Evolutionary conservation across 2,113 vertebrate species (phyloP).

Genomic region (Nycticorax nycticorax): DNA sequence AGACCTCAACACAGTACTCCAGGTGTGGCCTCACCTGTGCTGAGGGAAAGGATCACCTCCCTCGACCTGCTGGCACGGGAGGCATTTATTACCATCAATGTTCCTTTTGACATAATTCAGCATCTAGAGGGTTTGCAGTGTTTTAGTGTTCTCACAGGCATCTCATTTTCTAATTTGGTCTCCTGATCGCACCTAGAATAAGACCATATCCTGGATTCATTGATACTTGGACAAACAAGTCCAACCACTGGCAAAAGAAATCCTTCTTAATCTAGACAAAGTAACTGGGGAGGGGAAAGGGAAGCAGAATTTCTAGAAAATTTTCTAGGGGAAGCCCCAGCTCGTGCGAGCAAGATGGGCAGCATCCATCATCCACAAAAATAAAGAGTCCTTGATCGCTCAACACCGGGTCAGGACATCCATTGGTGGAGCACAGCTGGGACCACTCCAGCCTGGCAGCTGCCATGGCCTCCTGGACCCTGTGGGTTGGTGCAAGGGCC

Average conservation of each 20-base stretch:
- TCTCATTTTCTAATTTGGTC: neutral
- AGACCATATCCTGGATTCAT: neutral
- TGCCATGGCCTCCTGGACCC: neutral
- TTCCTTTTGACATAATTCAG: neutral
- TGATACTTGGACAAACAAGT: neutral
- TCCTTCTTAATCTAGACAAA: neutral
- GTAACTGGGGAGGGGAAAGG: neutral
- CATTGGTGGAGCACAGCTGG: neutral
- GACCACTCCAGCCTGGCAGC: neutral
- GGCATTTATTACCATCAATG: neutral
- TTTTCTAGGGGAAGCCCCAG: neutral
- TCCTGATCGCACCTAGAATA: neutral
- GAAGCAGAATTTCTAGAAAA: neutral
- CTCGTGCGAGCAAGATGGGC: neutral
- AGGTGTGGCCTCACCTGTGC: neutral
- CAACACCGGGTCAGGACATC: fast-evolving
- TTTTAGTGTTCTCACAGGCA: neutral
- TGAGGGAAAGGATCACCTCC: neutral
- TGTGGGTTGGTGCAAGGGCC: neutral
- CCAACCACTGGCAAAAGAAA: neutral
- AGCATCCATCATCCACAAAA: neutral
- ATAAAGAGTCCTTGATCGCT: neutral
- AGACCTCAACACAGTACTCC: neutral
- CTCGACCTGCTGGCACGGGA: neutral
- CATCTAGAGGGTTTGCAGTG: neutral